Evolutionary conservation across 2,113 vertebrate species (phyloP).

Genomic region (Cyanoderma ruficeps): DNA sequence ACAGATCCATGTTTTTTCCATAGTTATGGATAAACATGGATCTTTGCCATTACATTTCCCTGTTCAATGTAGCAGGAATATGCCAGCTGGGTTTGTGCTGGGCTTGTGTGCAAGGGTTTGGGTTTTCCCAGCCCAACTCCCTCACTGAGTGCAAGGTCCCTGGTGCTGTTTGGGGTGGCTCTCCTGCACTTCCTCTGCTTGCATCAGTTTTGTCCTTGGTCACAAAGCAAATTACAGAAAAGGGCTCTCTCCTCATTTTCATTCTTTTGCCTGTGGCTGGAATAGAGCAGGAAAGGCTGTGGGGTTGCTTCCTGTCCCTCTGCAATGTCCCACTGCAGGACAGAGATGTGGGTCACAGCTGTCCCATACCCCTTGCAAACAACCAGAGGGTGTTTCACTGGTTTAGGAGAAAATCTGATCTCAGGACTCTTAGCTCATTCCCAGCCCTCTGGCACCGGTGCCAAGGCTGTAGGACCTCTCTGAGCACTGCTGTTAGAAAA

Average conservation of each 20-base stretch:
- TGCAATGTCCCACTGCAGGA: fast-evolving
- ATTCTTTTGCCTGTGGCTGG: neutral
- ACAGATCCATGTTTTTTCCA: neutral
- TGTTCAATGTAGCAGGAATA: neutral
- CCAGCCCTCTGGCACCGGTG: neutral
- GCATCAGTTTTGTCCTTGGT: neutral
- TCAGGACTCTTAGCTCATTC: neutral
- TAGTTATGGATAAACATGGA: neutral
- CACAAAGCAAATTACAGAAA: neutral
- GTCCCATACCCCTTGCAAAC: neutral
- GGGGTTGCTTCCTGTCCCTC: neutral
- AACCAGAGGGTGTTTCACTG: neutral
- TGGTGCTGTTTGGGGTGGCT: neutral
- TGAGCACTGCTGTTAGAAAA: neutral
- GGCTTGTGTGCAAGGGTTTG: neutral
- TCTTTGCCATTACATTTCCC: neutral
- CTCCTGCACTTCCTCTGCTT: neutral
- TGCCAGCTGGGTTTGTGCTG: neutral
- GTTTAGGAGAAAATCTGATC: neutral
- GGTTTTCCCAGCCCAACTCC: neutral
- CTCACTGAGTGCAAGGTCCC: fast-evolving
- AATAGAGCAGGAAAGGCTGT: neutral
- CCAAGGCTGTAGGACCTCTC: neutral
- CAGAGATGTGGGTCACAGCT: neutral
- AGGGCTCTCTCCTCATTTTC: neutral